Conservation (phyloP, 2,797 vertebrate genomes). For the Dicrostonyx torquatus region DNA sequence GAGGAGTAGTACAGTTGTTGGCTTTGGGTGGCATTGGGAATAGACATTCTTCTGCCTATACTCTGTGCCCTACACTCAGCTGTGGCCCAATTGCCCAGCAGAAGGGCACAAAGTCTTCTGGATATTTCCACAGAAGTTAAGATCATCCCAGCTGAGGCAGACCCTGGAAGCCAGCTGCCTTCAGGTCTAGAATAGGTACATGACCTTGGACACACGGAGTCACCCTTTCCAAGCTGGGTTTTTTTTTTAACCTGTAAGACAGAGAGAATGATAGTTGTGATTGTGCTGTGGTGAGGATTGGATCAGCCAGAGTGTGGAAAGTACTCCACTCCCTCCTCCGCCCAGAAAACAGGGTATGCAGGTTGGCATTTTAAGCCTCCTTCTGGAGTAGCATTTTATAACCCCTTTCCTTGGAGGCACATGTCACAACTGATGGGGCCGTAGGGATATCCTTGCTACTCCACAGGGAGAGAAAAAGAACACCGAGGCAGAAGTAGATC, state of each 20-base stretch:
- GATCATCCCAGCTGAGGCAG: rapidly evolving
- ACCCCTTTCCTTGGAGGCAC: background rate
- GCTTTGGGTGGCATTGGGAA: background rate
- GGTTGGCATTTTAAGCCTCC: background rate
- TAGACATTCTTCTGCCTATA: background rate
- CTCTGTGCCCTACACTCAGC: too few relatives aligned
- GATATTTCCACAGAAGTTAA: background rate
- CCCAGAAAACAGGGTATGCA: rapidly evolving
- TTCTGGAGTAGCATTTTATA: background rate
- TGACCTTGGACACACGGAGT: background rate
- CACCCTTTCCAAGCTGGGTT: background rate
- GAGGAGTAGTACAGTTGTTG: background rate
- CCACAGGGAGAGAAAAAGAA: background rate
- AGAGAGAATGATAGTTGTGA: rapidly evolving
- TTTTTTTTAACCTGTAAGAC: background rate
- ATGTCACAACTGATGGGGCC: background rate
- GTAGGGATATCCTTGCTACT: background rate
- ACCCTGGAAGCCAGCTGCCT: rapidly evolving
- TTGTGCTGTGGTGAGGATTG: background rate
- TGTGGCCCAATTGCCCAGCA: background rate
- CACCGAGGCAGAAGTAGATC: background rate
- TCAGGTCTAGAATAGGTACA: background rate
- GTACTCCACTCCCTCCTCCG: too few relatives aligned
- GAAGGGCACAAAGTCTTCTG: background rate
- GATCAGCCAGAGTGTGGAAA: background rate